Base-by-base conservation (phyloP, 2,888 invertebrate genomes). In the Pemphredon lugubris region DNA sequence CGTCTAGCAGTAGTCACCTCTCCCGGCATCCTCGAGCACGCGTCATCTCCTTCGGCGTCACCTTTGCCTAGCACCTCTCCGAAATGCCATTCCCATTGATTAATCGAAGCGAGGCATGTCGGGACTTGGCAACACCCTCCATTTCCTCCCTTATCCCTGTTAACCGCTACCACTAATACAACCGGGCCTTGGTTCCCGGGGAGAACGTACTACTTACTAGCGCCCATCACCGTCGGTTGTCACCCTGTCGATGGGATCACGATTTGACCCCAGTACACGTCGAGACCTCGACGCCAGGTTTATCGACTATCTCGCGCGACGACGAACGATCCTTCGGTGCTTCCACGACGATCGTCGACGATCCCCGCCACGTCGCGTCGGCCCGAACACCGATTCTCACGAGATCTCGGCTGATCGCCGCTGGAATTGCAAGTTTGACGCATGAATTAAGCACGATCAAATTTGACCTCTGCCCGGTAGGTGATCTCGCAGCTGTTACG, bases 81-180 rank as follows among this genome's bases (percentile, higher is more conserved):
- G 74, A 83, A 83, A 83, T 83, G 83, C 82, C 84, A 84, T 84
- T 82, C 79, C 83, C 86, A 87, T 87, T 87, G 87, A 88, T 88
- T 88, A 88, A 88, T 88, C 86, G 88, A 86, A 81, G 81, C 83
- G 76, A 83, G 81, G 84, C 88, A 88, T 86, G 87, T 87, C 84
- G 84, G 73, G 84, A 87, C 87, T 87, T 79, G 83, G 84, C 84
- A 85, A 86, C 84, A 87, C 84, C 86, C 87, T 86, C 85, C 77
- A 86, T 85, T 87, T 87, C 85, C 86, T 85, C 82, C 79, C 78
- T 81, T 77, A 72, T 83, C 73, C 73, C 67, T 66, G 75, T 68
- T 83, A 81, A 81, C 83, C 80, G 57, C 69, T 74, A 54, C 57
- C 68, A 66, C 71, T 71, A 68, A 71, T 74, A 78, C 73, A 65